These are phyloP conservation scores for Parazoanthus atlanticus DNA, from an alignment of 92 coral and sea anemone genomes.

Conservation along the genomic window DNA sequence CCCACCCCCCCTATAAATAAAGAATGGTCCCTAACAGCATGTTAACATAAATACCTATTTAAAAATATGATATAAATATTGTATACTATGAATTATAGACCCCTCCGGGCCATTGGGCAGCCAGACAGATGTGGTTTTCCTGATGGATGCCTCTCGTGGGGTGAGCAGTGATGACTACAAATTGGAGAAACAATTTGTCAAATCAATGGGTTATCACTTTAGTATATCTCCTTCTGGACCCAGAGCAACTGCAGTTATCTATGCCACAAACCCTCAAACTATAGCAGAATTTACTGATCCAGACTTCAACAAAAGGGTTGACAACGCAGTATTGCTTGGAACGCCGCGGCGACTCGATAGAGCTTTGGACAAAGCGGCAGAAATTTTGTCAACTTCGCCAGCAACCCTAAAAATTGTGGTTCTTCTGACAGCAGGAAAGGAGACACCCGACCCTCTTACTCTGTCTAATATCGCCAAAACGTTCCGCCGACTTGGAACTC, in stretches of 20 bases:
- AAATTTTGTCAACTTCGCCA: conserved; percentile 27
- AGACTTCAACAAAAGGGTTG: conserved; percentile 26
- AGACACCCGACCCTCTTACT: conserved; percentile 34
- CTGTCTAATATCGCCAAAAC: conserved; percentile 30
- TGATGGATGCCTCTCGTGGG: conserved; percentile 40
- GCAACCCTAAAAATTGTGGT: conserved; percentile 36
- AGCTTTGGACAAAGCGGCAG: conserved; percentile 37
- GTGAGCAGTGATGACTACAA: conserved; percentile 31
- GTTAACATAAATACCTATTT: conserved; percentile 1
- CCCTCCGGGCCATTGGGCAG: conserved; percentile 37
- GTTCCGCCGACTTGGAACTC: conserved; percentile 34
- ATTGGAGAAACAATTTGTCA: conserved; percentile 43
- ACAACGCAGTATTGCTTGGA: conserved; percentile 27
- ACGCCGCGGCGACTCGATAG: conserved; percentile 39
- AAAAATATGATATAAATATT: background rate
- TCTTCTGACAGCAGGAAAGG: conserved; percentile 34
- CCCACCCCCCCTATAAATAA: too few relatives aligned
- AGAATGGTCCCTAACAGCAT: background rate
- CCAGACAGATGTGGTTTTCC: conserved; percentile 34
- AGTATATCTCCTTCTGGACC: conserved; percentile 29
- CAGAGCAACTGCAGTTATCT: conserved; percentile 24
- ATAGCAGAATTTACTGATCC: conserved; percentile 33
- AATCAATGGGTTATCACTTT: conserved; percentile 43
- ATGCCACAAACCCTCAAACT: conserved; percentile 36
- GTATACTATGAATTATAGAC: background rate